Percentiles rank a stretch among this genome's conserved stretches.
Conservation (phyloP, 2,888 invertebrate species). For the Scaptomyza reducta region DNA sequence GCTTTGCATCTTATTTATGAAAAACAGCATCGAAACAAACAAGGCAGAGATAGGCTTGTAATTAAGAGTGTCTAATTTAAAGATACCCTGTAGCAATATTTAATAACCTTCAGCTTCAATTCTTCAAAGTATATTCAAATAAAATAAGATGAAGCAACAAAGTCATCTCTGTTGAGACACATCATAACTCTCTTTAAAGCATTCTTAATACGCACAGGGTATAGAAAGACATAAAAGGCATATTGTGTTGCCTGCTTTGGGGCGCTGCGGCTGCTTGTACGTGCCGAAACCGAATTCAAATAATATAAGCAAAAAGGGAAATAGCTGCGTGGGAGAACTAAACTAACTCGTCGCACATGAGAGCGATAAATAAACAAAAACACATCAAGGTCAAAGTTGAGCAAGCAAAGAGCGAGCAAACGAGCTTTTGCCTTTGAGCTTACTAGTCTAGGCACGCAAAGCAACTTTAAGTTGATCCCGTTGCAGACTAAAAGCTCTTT, state of each 20-base stretch:
- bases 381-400: slow-evolving; percentile 45
- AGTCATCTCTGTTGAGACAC: too few relatives aligned
- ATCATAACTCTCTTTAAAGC: background rate
- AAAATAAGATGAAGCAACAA: too few relatives aligned
- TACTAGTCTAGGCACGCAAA: background rate
- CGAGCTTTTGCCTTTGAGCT: background rate
- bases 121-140: too few relatives aligned
- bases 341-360: slow-evolving; percentile 39
- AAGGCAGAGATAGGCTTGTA: background rate
- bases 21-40: slow-evolving; percentile 5
- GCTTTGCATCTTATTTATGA: slow-evolving; percentile 36
- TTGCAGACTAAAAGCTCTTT: background rate
- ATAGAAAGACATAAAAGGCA: slow-evolving; percentile 26
- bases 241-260: slow-evolving; percentile 41
- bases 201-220: background rate
- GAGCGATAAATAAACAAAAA: slow-evolving; percentile 42
- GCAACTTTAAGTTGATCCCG: slow-evolving; percentile 1
- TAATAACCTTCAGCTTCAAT: too few relatives aligned
- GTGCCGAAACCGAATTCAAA: slow-evolving; percentile 47
- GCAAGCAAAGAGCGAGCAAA: background rate
- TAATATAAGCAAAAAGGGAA: slow-evolving; percentile 62
- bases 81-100: background rate
- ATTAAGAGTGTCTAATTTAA: background rate
- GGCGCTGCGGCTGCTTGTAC: slow-evolving; percentile 35
- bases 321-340: slow-evolving; percentile 20